phyloP scores from a whole-genome alignment of 2,797 vertebrate species.

The Crocodylus rhombifer region DNA sequence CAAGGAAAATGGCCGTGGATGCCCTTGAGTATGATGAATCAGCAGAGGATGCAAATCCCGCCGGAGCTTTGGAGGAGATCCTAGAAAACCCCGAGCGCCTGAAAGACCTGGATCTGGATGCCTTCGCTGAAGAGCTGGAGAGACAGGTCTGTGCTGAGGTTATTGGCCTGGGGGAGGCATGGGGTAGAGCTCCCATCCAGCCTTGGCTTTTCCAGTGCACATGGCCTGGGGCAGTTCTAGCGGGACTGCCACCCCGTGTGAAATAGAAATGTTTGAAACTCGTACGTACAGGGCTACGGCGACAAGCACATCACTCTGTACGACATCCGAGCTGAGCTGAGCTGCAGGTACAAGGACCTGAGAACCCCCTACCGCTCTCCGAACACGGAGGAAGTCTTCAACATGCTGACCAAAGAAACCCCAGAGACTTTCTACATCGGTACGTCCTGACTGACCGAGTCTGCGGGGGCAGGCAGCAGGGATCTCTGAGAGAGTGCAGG shows the following conservation, averaged over 20 bases:
- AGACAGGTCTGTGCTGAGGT: conserved; percentile 88
- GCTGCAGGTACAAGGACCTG: conserved; percentile 98
- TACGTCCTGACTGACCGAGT: conserved; percentile 59
- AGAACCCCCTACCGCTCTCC: conserved; percentile 92
- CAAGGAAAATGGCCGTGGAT: conserved; percentile 98
- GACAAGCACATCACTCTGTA: conserved; percentile 99
- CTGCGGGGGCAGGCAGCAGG: neutral
- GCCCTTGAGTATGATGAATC: conserved; percentile 98
- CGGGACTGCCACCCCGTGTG: no score
- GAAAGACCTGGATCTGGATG: conserved; percentile 97
- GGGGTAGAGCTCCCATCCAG: neutral
- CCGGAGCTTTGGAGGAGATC: conserved; percentile 97
- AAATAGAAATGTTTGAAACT: no score
- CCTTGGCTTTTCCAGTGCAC: neutral
- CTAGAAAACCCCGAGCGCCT: conserved; percentile 97
- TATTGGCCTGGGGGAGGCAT: neutral
- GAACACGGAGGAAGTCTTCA: conserved; percentile 98
- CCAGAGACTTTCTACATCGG: conserved; percentile 99
- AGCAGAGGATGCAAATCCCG: conserved; percentile 97
- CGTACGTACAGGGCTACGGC: conserved; percentile 89
- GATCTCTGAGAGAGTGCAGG: neutral
- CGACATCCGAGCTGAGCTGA: conserved; percentile 97
- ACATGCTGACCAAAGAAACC: conserved; percentile 98
- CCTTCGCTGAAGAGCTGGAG: conserved; percentile 98
- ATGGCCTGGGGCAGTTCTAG: neutral